Conservation (phyloP, 2,113 vertebrate genomes). For the Bolborhynchus lineola region DNA sequence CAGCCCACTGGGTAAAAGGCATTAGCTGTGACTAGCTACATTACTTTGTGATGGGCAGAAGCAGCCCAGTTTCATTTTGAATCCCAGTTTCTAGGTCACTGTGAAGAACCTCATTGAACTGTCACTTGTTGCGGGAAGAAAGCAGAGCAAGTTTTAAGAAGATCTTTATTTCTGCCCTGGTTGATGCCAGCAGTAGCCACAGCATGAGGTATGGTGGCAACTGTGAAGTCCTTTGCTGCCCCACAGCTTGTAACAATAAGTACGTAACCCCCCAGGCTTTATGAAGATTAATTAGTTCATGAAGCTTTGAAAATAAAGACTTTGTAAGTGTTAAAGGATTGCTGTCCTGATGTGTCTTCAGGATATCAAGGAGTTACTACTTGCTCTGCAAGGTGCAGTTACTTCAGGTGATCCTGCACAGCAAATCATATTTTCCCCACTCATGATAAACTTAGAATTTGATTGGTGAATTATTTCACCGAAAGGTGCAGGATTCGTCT, state of each 20-base stretch:
- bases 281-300: neutral
- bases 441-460: neutral
- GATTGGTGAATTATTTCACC: neutral
- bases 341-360: neutral
- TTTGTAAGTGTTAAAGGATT: neutral
- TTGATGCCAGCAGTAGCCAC: neutral
- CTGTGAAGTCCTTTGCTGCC: neutral
- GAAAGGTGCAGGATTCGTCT: neutral
- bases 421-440: neutral
- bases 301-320: slow-evolving; percentile 17
- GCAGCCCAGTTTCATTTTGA: neutral
- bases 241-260: neutral
- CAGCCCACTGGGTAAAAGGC: neutral
- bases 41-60: neutral
- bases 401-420: neutral
- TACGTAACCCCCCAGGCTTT: neutral
- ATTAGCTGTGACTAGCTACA: neutral
- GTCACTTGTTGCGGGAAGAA: neutral
- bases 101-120: neutral
- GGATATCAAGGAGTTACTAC: neutral
- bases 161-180: neutral
- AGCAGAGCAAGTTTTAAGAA: neutral
- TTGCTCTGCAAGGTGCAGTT: neutral
- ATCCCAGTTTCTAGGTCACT: neutral
- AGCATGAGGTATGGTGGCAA: neutral